Conservation (phyloP, 2,888 invertebrate species). For the Sminthurinus aureus region DNA sequence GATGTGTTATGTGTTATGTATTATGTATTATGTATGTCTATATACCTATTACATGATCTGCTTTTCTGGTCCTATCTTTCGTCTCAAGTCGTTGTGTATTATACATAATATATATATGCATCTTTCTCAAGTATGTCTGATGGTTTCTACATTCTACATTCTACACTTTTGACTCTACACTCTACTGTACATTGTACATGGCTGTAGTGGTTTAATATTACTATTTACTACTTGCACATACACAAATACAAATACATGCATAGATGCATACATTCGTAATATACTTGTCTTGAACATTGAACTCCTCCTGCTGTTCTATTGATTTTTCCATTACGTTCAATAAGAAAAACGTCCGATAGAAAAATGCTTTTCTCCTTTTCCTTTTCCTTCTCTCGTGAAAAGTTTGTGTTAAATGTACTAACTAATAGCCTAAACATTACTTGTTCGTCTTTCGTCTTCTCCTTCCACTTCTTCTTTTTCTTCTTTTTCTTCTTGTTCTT, state of each 20-base stretch:
- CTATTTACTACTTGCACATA: neutral
- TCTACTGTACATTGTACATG: neutral
- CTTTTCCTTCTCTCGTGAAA: slow-evolving; percentile 6
- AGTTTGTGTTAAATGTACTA: slow-evolving; percentile 47
- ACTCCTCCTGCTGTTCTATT: slow-evolving; percentile 33
- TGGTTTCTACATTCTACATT: too few relatives aligned
- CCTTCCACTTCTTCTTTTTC: neutral
- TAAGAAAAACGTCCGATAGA: slow-evolving; percentile 33
- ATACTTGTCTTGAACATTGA: neutral
- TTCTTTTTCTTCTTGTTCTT: neutral
- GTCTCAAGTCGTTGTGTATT: too few relatives aligned
- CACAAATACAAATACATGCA: neutral
- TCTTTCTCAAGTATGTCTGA: too few relatives aligned
- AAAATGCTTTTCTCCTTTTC: slow-evolving; percentile 17
- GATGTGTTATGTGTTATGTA: too few relatives aligned
- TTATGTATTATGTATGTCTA: too few relatives aligned
- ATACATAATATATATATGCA: too few relatives aligned
- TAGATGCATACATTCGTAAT: neutral
- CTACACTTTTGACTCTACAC: too few relatives aligned
- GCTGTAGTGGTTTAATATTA: too few relatives aligned
- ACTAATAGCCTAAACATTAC: slow-evolving; percentile 48
- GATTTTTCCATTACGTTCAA: slow-evolving; percentile 53
- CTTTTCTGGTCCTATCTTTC: too few relatives aligned
- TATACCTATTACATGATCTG: too few relatives aligned
- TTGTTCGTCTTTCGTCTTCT: slow-evolving; percentile 21